These are phyloP conservation scores for Raja brachyura DNA, from an alignment of 2,113 vertebrate species.

Conservation along the genomic window DNA sequence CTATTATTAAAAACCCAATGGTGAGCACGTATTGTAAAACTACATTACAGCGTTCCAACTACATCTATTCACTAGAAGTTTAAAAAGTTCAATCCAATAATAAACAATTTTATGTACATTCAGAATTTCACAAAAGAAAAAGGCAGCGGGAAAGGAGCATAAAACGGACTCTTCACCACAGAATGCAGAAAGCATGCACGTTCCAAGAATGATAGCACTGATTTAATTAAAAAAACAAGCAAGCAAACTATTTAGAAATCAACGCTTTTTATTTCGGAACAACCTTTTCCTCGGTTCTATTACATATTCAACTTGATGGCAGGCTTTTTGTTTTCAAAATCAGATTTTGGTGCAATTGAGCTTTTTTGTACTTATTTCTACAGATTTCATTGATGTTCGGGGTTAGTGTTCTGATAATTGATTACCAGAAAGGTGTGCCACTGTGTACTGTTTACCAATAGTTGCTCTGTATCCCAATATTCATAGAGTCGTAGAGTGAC, in stretches of 20 bases:
- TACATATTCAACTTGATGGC: conserved; percentile 29
- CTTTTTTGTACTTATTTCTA: not conserved
- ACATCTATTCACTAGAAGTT: conserved; percentile 63
- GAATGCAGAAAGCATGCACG: conserved; percentile 56
- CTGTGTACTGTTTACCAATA: not conserved
- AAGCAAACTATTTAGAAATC: conserved; percentile 25
- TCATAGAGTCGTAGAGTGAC: too few species aligned
- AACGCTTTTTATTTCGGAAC: conserved; percentile 16
- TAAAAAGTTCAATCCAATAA: conserved; percentile 65
- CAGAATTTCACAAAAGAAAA: conserved; percentile 59
- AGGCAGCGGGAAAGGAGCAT: conserved; percentile 40
- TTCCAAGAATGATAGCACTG: conserved; percentile 34
- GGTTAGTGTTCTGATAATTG: not conserved
- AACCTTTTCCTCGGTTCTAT: not conserved
- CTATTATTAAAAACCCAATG: conserved; percentile 68
- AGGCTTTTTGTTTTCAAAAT: conserved; percentile 1
- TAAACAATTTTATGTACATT: conserved; percentile 67
- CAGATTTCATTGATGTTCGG: not conserved
- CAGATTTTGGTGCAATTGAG: conserved; percentile 10
- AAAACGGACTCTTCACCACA: conserved; percentile 39
- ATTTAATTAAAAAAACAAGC: conserved; percentile 28
- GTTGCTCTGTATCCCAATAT: not conserved
- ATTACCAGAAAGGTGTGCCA: not conserved
- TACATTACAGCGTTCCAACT: conserved; percentile 67
- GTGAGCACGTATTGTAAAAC: conserved; percentile 48